Conservation (phyloP, 2,888 invertebrate species). For the Dryocosmus kuriphilus region DNA sequence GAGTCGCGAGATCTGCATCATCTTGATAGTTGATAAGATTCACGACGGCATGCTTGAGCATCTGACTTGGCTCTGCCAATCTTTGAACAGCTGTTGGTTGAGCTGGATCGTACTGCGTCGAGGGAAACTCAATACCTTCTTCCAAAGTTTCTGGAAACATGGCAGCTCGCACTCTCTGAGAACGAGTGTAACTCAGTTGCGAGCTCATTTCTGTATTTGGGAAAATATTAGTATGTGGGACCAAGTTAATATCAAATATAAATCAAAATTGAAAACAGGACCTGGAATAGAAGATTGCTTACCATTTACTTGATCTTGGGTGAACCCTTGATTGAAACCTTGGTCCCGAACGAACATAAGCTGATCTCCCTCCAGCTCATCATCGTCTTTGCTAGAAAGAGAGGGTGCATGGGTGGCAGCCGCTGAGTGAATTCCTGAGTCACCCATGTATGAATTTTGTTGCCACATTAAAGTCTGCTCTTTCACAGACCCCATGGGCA, state of each 20-base stretch:
- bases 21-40: constrained; percentile 99
- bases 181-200: constrained; percentile 96
- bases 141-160: constrained; percentile 99
- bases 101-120: constrained; percentile 96
- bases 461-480: constrained; percentile 98
- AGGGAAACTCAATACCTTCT: constrained; percentile 97
- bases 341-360: constrained; percentile 94
- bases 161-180: constrained; percentile 97
- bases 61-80: constrained; percentile 97
- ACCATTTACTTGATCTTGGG: constrained; percentile 97
- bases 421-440: constrained; percentile 97
- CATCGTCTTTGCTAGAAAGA: constrained; percentile 95
- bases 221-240: neutral
- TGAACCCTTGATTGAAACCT: constrained; percentile 93
- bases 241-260: neutral
- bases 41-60: constrained; percentile 98
- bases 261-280: neutral
- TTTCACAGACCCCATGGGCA: constrained; percentile 90
- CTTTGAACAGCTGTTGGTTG: constrained; percentile 98
- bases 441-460: constrained; percentile 94
- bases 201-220: constrained; percentile 90
- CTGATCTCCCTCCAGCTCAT: constrained; percentile 93
- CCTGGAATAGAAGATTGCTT: constrained; percentile 62
- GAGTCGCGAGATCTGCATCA: constrained; percentile 96
- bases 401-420: constrained; percentile 97